phyloP scores from a whole-genome alignment of 2,113 vertebrate genomes.

The Actenoides hombroni region DNA sequence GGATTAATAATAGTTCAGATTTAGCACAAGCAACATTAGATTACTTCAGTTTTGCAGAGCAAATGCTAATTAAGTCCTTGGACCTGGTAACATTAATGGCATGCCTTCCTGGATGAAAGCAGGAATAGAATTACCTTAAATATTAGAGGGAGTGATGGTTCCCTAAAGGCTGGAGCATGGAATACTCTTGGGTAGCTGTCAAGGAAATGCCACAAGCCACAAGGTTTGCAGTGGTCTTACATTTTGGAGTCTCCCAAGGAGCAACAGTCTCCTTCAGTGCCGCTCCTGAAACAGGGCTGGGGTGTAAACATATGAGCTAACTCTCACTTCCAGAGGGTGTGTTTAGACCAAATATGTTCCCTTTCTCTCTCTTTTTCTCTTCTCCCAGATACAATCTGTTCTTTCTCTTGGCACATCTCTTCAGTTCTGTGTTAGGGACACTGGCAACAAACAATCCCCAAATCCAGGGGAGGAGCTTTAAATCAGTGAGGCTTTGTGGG shows the following conservation, averaged over 20 bases:
- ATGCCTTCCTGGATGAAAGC: background rate
- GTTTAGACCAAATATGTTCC: background rate
- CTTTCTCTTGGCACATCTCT: background rate
- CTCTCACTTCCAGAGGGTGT: background rate
- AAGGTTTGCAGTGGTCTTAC: too few relatives aligned
- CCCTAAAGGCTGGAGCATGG: background rate
- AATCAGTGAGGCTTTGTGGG: background rate
- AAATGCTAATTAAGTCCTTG: background rate
- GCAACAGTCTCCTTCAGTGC: background rate
- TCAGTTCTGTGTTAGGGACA: background rate
- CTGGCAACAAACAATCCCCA: background rate
- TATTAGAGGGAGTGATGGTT: background rate
- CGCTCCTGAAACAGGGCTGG: background rate
- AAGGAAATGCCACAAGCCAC: background rate
- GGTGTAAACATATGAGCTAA: fast-evolving
- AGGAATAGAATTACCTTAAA: background rate
- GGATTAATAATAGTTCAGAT: background rate
- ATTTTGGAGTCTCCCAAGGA: background rate
- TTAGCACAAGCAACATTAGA: background rate
- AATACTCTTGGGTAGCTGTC: background rate
- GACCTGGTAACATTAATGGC: background rate
- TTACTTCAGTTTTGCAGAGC: background rate
- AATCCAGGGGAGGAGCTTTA: background rate
- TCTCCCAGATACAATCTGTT: background rate
- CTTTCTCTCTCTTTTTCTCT: background rate